Evolutionary conservation across 2,888 invertebrate species (phyloP), one percentile per base, ranked within the genome.

Genomic region (Cheilosia urbana): DNA sequence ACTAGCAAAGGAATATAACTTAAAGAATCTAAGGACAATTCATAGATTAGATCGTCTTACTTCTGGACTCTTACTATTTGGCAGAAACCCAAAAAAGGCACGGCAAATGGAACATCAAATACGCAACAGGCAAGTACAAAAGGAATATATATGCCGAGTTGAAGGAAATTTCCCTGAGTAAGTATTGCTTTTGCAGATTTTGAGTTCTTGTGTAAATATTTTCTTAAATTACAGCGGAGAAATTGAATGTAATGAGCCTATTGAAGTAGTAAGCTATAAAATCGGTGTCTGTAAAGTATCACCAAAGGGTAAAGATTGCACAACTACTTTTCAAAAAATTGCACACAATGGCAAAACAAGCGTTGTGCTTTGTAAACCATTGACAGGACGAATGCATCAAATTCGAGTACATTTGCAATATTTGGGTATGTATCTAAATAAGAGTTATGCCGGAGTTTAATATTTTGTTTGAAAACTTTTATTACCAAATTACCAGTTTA

Each of bases 381-480:
- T 96, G 90, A 99, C 99, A 0, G 99, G 99, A 2, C 94, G 99
- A 87, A 99, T 99, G 96, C 99, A 99, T 92, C 99, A 99, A 93
- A 99, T 99, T 89, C 94, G 99, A 87, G 98, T 99, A 37, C 99
- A 99, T 93, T 94, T 99, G 87, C 99, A 99, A 93, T 99, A 97
- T 93, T 94, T 99, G 90, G 99, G 98, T 97, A 91, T 37, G 37
- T 37, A 37, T 27, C 27, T 42, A 42, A 42, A n/a, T 5, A 11
- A 11, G 34, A 34, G 34, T 34, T 34, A 34, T 11, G 11, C 34
- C 9, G 3, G 3, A 34, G 34, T 11, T 9, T 3, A 11, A 3
- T 11, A 9, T 34, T 34, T 34, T 9, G 11, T 9, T 34, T 34
- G 2, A 11, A 34, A 34, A 34, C 11, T 5, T 27, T 27, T 27